These are phyloP conservation scores for Lacerta agilis DNA, from an alignment of 2,797 vertebrate genomes.

Conservation along the genomic window DNA sequence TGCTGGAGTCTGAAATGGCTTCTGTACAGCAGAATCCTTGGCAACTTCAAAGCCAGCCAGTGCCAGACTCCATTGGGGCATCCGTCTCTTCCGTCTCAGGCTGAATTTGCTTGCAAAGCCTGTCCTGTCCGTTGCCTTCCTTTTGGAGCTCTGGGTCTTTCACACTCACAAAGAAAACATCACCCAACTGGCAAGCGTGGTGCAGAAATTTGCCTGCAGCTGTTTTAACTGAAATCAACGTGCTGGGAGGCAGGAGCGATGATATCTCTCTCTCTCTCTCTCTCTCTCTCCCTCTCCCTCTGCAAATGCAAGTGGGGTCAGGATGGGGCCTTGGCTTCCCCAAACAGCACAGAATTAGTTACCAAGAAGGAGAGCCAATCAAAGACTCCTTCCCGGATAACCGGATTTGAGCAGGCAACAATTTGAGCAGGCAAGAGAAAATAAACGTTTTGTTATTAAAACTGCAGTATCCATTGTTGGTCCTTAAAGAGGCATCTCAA, in stretches of 20 bases:
- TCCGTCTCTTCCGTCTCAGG: background rate
- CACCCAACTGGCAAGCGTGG: background rate
- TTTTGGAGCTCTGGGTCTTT: background rate
- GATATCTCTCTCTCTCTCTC: background rate
- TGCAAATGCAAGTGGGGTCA: background rate
- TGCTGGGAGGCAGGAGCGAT: background rate
- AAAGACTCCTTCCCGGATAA: background rate
- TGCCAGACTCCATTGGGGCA: background rate
- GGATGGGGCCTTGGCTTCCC: background rate
- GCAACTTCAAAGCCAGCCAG: background rate
- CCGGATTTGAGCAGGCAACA: background rate
- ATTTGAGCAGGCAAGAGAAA: background rate
- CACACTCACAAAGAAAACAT: too few species aligned
- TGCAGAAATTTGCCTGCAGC: background rate
- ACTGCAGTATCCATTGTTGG: too few species aligned
- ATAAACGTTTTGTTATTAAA: too few species aligned
- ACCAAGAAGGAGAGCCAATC: background rate
- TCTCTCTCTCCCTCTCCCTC: too few species aligned
- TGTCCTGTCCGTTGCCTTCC: background rate
- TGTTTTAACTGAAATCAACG: background rate
- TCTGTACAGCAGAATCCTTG: background rate
- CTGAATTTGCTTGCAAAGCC: background rate
- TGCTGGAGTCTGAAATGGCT: background rate
- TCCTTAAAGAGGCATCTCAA: too few species aligned
- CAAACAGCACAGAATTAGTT: background rate